Evolutionary conservation across 2,888 invertebrate genomes (phyloP).

Genomic region (Synergus gifuensis): DNA sequence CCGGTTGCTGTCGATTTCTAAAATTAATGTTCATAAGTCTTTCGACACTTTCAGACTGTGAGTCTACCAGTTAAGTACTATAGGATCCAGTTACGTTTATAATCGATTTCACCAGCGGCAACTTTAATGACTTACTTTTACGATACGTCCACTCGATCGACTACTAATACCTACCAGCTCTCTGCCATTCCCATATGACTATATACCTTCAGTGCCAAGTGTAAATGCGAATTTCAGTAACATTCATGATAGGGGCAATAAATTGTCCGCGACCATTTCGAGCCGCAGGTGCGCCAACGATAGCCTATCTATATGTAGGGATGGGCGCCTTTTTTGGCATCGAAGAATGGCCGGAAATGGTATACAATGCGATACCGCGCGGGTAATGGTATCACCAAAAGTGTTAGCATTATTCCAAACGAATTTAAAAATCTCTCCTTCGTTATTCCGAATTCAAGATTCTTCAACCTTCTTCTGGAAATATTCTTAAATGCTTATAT

Average conservation of each 20-base stretch:
- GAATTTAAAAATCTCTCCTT: neutral
- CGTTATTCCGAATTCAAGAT: conserved; percentile 16
- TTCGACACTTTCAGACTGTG: neutral
- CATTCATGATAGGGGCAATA: conserved; percentile 43
- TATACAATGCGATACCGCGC: conserved; percentile 25
- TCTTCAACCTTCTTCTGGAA: neutral
- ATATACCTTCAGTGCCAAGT: conserved; percentile 38
- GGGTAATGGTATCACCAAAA: conserved; percentile 27
- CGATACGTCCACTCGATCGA: conserved; percentile 15
- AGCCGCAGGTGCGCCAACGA: conserved; percentile 47
- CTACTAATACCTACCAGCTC: conserved; percentile 19
- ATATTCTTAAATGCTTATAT: neutral
- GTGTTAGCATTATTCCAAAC: conserved; percentile 21
- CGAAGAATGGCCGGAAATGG: conserved; percentile 45
- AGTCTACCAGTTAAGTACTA: neutral
- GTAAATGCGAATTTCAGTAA: conserved; percentile 47
- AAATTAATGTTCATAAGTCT: neutral
- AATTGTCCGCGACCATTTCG: conserved; percentile 42
- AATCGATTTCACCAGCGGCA: conserved; percentile 22
- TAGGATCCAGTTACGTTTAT: conserved; percentile 12
- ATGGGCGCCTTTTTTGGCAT: conserved; percentile 56
- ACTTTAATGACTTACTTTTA: conserved; percentile 39
- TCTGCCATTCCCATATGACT: conserved; percentile 31
- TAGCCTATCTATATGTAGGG: conserved; percentile 44
- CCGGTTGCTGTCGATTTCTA: neutral